Conservation (phyloP, 2,888 invertebrate genomes). For the Selenia dentaria region DNA sequence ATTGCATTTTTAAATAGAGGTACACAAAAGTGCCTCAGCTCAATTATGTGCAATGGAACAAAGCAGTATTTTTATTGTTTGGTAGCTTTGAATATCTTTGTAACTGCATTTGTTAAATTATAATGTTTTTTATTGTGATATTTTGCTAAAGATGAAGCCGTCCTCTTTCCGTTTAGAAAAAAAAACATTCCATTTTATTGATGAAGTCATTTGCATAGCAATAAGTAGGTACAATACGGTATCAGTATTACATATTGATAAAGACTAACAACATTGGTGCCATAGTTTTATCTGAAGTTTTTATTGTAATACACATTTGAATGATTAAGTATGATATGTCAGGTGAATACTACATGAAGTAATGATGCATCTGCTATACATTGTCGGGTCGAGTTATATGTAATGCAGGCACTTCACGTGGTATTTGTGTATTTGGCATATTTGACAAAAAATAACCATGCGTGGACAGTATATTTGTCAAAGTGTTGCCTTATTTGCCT, state of each 20-base stretch:
- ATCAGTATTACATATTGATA: slow-evolving; percentile 61
- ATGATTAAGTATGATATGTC: too few species aligned
- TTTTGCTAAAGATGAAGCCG: slow-evolving; percentile 44
- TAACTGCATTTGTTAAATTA: neutral
- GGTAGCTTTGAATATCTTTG: neutral
- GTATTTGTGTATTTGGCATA: too few species aligned
- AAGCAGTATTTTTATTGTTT: neutral
- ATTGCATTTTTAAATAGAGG: too few species aligned
- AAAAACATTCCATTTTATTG: slow-evolving; percentile 25
- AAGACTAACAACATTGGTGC: slow-evolving; percentile 53
- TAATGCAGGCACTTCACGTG: too few species aligned
- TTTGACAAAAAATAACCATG: too few species aligned
- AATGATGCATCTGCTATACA: too few species aligned
- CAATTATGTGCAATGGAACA: neutral
- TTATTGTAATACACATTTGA: slow-evolving; percentile 3
- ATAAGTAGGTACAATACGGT: slow-evolving; percentile 53
- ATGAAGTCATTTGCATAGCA: slow-evolving; percentile 30
- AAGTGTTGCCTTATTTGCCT: too few species aligned
- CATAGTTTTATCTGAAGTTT: slow-evolving; percentile 43
- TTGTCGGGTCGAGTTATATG: too few species aligned
- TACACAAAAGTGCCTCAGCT: neutral
- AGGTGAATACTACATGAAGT: too few species aligned
- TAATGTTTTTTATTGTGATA: slow-evolving; percentile 14
- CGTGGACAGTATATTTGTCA: too few species aligned
- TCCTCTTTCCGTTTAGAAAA: slow-evolving; percentile 42